A percentile compares a stretch with the other conserved stretches of the same genome.
Evolutionary conservation across 1,140 invertebrate species (phyloP).

Genomic region (Leptonema lineaticorne): DNA sequence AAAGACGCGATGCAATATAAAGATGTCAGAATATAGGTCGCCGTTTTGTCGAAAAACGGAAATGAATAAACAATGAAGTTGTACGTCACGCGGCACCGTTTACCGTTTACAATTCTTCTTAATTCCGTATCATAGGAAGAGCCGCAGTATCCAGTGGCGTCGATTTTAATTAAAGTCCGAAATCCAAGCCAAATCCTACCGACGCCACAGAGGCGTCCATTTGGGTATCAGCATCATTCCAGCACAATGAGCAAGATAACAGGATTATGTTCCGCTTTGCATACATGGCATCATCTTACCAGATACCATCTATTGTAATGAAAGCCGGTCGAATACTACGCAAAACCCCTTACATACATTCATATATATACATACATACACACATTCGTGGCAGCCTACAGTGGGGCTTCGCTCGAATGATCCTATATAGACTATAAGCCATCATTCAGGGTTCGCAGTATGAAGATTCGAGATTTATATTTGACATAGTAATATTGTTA

Average conservation of each 20-base stretch:
- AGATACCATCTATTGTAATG: constrained; percentile 7
- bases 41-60: not conserved
- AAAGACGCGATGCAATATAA: too few relatives aligned
- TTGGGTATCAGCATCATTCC: constrained; percentile 29
- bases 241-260: constrained; percentile 31
- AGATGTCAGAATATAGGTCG: not conserved
- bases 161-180: constrained; percentile 13
- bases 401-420: too few relatives aligned
- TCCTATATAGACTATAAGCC: too few relatives aligned
- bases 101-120: too few relatives aligned
- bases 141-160: not conserved
- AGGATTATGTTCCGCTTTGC: constrained; percentile 26
- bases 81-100: too few relatives aligned
- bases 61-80: constrained; percentile 5
- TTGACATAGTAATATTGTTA: too few relatives aligned
- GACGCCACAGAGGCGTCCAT: constrained; percentile 3
- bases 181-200: not conserved
- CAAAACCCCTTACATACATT: not conserved
- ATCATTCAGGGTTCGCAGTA: too few relatives aligned
- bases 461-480: too few relatives aligned
- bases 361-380: not conserved
- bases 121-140: not conserved
- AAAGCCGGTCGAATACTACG: not conserved
- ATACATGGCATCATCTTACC: constrained; percentile 15
- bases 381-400: too few relatives aligned